Evolutionary conservation across 2,888 invertebrate genomes (phyloP).

Genomic region (Cremastobaeus sp.): DNA sequence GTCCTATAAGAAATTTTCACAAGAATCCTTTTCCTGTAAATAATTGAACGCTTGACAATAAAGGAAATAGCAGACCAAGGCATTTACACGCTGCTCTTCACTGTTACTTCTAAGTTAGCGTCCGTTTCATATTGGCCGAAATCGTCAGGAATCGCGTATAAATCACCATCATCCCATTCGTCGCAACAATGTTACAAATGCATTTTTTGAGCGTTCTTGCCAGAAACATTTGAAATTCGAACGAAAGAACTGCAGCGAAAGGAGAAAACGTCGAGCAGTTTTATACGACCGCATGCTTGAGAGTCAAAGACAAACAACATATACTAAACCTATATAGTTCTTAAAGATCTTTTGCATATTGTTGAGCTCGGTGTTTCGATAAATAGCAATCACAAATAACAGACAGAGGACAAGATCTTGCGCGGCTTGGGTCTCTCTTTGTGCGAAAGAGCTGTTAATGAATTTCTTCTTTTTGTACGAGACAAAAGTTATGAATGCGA

Average conservation of each 20-base stretch:
- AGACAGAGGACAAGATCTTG: not conserved
- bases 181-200: slow-evolving; percentile 17
- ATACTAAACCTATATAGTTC: slow-evolving; percentile 53
- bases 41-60: slow-evolving; percentile 31
- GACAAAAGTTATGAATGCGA: slow-evolving; percentile 31
- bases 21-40: not conserved
- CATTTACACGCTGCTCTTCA: not conserved
- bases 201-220: slow-evolving; percentile 17
- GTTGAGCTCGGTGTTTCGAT: slow-evolving; percentile 38
- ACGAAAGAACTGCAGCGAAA: slow-evolving; percentile 6
- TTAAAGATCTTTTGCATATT: slow-evolving; percentile 48
- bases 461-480: slow-evolving; percentile 63
- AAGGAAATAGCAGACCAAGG: slow-evolving; percentile 5
- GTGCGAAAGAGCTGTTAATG: slow-evolving; percentile 43
- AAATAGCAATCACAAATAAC: slow-evolving; percentile 15
- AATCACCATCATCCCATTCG: slow-evolving; percentile 13
- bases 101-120: not conserved
- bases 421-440: slow-evolving; percentile 50
- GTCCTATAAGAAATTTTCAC: too few relatives aligned
- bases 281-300: slow-evolving; percentile 51
- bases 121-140: not conserved
- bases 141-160: slow-evolving; percentile 12
- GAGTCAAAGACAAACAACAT: slow-evolving; percentile 36
- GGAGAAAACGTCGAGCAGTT: slow-evolving; percentile 47
- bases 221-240: too few relatives aligned